phyloP scores from a whole-genome alignment of 2,797 vertebrate genomes.

The Falco concolor region DNA sequence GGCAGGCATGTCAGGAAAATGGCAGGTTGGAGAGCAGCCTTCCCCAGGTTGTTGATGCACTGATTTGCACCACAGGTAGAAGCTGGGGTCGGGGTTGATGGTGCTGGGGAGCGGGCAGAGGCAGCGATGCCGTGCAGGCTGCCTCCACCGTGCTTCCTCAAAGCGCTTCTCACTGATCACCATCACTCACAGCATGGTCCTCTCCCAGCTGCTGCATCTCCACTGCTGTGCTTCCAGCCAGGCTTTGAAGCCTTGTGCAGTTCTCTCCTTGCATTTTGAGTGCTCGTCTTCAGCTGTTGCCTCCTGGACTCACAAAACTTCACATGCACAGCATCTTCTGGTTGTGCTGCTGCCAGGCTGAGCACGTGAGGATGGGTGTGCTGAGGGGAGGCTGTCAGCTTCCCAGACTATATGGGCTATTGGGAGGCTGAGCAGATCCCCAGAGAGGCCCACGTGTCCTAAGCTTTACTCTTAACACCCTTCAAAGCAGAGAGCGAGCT shows the following conservation, averaged over 20 bases:
- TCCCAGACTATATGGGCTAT: accelerated
- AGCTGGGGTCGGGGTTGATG: background rate
- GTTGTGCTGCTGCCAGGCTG: accelerated
- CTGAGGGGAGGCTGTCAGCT: accelerated
- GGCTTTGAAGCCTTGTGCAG: background rate
- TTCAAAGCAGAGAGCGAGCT: background rate
- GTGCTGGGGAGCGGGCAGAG: background rate
- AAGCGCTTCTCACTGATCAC: accelerated
- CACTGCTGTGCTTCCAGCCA: background rate
- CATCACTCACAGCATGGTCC: accelerated
- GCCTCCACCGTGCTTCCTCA: background rate
- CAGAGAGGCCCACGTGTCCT: background rate
- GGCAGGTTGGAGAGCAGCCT: background rate
- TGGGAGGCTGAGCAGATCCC: background rate
- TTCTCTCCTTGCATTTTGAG: background rate
- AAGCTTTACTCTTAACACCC: background rate
- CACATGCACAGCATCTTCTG: accelerated
- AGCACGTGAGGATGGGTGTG: accelerated
- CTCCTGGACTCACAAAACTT: background rate
- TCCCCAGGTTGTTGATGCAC: background rate
- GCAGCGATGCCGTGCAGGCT: background rate
- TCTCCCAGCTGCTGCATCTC: background rate
- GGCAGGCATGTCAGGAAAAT: background rate
- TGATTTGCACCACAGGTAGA: background rate
- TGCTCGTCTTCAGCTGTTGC: background rate